A percentile compares a stretch with the other conserved stretches of the same genome.
These are phyloP conservation scores for Drosophila picticornis DNA, from an alignment of 2,888 invertebrate genomes.

Conservation along the genomic window DNA sequence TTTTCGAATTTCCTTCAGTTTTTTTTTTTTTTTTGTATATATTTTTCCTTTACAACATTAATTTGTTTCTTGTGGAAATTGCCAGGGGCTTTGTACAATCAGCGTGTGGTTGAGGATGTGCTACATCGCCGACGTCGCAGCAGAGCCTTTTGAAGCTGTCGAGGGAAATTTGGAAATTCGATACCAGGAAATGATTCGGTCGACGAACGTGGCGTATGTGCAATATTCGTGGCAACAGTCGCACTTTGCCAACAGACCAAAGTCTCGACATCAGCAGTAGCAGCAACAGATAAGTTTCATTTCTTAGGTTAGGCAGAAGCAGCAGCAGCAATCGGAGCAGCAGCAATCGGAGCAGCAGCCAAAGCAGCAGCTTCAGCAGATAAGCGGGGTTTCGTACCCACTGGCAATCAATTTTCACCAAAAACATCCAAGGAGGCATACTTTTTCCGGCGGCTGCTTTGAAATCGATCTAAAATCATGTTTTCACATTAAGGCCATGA, in stretches of 20 bases:
- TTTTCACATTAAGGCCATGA: background rate
- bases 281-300: conserved; percentile 34
- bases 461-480: conserved; percentile 14
- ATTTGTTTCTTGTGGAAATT: conserved; percentile 70
- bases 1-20: background rate
- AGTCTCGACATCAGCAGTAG: background rate
- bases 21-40: background rate
- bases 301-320: background rate
- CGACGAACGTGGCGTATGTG: conserved; percentile 63
- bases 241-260: conserved; percentile 13
- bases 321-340: background rate
- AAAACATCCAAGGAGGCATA: conserved; percentile 9
- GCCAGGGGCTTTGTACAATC: conserved; percentile 76
- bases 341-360: background rate
- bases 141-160: conserved; percentile 51
- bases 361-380: background rate
- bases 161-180: conserved; percentile 63
- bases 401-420: conserved; percentile 26
- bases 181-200: conserved; percentile 71
- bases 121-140: conserved; percentile 13
- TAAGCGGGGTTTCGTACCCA: conserved; percentile 25
- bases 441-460: background rate
- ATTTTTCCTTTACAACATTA: conserved; percentile 54
- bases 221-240: conserved; percentile 40
- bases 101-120: conserved; percentile 53